phyloP scores from a whole-genome alignment of 2,113 vertebrate genomes.

The Passer montanus region DNA sequence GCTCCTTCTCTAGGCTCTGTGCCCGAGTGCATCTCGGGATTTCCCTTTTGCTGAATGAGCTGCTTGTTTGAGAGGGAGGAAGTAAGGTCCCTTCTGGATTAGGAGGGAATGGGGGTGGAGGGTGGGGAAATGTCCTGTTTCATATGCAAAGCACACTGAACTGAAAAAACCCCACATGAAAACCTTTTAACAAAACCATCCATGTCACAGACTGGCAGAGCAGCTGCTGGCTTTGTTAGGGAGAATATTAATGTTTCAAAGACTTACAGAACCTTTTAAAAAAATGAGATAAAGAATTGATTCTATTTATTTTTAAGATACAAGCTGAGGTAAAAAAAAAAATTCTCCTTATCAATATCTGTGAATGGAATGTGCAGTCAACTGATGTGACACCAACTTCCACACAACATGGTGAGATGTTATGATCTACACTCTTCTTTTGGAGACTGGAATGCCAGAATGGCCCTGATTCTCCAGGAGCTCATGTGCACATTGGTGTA shows the following conservation, averaged over 20 bases:
- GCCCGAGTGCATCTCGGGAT: conserved; percentile 75
- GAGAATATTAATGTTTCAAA: conserved; percentile 69
- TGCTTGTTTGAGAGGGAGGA: conserved; percentile 83
- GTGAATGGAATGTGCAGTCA: background rate
- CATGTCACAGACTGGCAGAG: conserved; percentile 67
- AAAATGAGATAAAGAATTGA: background rate
- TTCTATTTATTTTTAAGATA: background rate
- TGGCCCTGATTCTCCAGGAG: background rate
- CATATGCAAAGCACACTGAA: conserved; percentile 77
- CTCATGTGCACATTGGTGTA: background rate
- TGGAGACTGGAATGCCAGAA: background rate
- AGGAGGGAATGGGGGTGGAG: conserved; percentile 56
- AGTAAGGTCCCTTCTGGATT: conserved; percentile 84
- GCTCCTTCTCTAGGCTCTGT: conserved; percentile 38
- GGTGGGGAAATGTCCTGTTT: conserved; percentile 80
- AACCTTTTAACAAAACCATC: conserved; percentile 76
- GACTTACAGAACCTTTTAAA: conserved; percentile 10
- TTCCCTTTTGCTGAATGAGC: conserved; percentile 85
- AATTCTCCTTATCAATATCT: background rate
- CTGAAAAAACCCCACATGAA: conserved; percentile 31
- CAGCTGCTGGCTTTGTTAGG: conserved; percentile 75
- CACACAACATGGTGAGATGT: background rate
- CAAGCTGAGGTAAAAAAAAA: background rate
- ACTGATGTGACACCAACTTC: background rate
- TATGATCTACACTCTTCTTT: rapidly evolving